Evolutionary conservation across 1,140 invertebrate species (phyloP).

Genomic region (Periplaneta americana): DNA sequence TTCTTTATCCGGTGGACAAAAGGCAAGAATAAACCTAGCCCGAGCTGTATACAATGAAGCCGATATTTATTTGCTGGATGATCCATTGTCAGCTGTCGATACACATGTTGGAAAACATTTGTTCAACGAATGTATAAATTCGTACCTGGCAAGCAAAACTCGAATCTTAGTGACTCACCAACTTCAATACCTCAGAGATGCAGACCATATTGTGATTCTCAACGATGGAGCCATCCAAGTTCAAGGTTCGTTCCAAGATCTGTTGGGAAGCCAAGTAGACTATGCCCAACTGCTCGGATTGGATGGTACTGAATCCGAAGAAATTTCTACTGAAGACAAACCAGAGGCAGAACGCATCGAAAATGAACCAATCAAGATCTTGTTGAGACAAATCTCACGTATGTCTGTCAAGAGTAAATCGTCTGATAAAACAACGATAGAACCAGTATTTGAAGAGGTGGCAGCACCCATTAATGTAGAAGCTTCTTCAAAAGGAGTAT

Average conservation of each 20-base stretch:
- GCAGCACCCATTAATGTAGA: conserved; percentile 21
- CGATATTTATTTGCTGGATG: conserved; percentile 75
- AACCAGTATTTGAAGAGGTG: conserved; percentile 27
- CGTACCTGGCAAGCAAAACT: conserved; percentile 64
- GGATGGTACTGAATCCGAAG: conserved; percentile 26
- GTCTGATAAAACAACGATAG: conserved; percentile 31
- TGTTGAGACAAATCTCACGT: background rate
- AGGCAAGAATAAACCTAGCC: conserved; percentile 30
- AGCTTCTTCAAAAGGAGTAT: background rate
- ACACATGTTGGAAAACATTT: conserved; percentile 72
- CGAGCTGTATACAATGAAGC: conserved; percentile 71
- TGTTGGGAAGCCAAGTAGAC: conserved; percentile 21
- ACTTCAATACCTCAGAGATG: conserved; percentile 70
- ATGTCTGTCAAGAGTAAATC: background rate
- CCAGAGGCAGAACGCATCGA: conserved; percentile 49
- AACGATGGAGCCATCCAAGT: conserved; percentile 43
- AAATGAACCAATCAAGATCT: conserved; percentile 26
- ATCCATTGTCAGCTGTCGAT: conserved; percentile 78
- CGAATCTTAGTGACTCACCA: conserved; percentile 81
- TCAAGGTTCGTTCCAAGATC: conserved; percentile 19
- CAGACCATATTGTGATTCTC: conserved; percentile 69
- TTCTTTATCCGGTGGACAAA: conserved; percentile 79
- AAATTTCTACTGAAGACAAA: conserved; percentile 38
- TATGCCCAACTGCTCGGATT: conserved; percentile 21
- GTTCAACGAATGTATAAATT: conserved; percentile 65